Evolutionary conservation across 2,888 invertebrate genomes (phyloP).

Genomic region (Athalia circularis): DNA sequence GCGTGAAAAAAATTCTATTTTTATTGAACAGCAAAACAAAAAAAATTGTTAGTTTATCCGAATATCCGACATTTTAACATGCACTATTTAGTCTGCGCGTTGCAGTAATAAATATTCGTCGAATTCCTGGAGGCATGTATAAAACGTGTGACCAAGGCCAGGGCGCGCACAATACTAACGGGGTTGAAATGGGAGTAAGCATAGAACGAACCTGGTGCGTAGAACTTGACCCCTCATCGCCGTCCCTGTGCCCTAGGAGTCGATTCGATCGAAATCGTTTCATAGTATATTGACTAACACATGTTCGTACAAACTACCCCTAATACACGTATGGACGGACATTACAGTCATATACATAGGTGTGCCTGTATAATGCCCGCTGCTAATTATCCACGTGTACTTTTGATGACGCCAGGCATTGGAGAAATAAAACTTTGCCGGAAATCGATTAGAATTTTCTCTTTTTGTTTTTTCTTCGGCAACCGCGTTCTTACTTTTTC

Average conservation of each 20-base stretch:
- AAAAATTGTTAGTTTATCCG: not conserved
- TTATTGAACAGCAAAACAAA: not conserved
- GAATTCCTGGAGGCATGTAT: not conserved
- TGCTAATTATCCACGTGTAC: conserved; percentile 55
- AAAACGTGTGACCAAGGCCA: conserved; percentile 30
- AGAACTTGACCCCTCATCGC: conserved; percentile 45
- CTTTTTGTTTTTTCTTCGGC: too few relatives aligned
- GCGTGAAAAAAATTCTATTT: too few relatives aligned
- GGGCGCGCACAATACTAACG: conserved; percentile 41
- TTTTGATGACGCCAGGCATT: conserved; percentile 44
- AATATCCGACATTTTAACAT: not conserved
- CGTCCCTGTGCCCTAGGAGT: conserved; percentile 45
- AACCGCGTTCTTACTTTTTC: too few relatives aligned
- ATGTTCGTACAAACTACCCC: not conserved
- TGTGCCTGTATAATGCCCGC: too few relatives aligned
- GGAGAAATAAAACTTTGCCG: not conserved
- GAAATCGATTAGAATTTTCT: not conserved
- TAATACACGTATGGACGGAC: not conserved
- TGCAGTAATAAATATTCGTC: not conserved
- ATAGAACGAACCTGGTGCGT: conserved; percentile 38
- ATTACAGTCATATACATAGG: too few relatives aligned
- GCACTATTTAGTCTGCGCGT: not conserved
- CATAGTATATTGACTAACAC: not conserved
- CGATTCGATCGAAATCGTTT: conserved; percentile 58
- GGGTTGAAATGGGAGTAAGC: conserved; percentile 39